Conservation (phyloP, 2,888 invertebrate species). For the Sialis lutaria region DNA sequence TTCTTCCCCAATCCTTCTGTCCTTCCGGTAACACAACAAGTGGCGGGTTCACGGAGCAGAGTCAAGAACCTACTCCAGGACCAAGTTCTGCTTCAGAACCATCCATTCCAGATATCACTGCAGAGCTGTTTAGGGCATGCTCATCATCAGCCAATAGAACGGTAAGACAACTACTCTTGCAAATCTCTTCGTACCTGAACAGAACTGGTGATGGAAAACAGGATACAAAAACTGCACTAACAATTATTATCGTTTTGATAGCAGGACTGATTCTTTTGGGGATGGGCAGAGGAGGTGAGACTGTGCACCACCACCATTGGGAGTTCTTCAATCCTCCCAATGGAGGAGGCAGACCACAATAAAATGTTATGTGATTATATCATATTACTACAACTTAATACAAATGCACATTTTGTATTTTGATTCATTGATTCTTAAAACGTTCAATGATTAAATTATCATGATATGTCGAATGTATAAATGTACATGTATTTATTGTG, state of each 20-base stretch:
- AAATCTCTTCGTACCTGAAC: slow-evolving; percentile 39
- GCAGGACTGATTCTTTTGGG: slow-evolving; percentile 62
- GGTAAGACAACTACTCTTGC: slow-evolving; percentile 48
- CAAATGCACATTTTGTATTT: too few species aligned
- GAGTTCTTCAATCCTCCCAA: slow-evolving; percentile 75
- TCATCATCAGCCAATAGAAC: slow-evolving; percentile 43
- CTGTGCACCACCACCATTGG: slow-evolving; percentile 72
- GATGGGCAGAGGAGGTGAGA: slow-evolving; percentile 43
- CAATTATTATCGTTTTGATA: slow-evolving; percentile 61
- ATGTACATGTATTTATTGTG: too few species aligned
- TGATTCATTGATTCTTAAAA: too few species aligned
- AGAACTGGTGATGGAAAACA: slow-evolving; percentile 48
- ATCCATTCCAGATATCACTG: slow-evolving; percentile 48
- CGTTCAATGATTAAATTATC: too few species aligned
- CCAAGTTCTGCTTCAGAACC: slow-evolving; percentile 32
- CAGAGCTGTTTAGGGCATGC: slow-evolving; percentile 52
- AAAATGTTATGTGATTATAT: not conserved
- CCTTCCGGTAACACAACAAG: not conserved
- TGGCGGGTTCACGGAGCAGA: not conserved
- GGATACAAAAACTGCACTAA: slow-evolving; percentile 57
- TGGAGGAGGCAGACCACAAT: slow-evolving; percentile 12
- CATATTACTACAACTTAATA: too few species aligned
- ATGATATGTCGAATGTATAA: too few species aligned
- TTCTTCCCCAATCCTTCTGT: slow-evolving; percentile 1
- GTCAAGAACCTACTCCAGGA: not conserved